phyloP scores from a whole-genome alignment of 2,113 vertebrate genomes.

The Labeo rohita region DNA sequence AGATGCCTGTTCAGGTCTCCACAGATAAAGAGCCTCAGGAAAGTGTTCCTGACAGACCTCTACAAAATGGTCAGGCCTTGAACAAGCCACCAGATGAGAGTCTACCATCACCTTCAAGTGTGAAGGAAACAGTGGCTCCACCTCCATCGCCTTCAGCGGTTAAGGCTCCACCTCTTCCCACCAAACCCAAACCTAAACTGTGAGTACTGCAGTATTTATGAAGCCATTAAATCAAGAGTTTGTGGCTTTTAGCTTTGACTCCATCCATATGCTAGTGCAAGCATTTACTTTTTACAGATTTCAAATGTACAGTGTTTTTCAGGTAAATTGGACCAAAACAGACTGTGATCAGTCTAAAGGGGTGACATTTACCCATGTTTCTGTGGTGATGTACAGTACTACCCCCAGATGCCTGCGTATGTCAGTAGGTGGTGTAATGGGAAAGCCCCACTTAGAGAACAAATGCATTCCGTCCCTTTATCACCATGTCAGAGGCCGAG shows the following conservation, averaged over 20 bases:
- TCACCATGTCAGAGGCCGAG: slow-evolving; percentile 48
- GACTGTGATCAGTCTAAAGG: no score
- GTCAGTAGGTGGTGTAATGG: slow-evolving; percentile 53
- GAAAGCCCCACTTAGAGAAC: slow-evolving; percentile 56
- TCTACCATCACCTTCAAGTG: slow-evolving; percentile 55
- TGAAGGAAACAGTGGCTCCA: slow-evolving; percentile 48
- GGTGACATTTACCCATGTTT: background rate
- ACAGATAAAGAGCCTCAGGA: slow-evolving; percentile 58
- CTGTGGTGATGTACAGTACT: background rate
- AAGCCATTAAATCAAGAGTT: background rate
- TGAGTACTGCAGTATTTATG: slow-evolving; percentile 77
- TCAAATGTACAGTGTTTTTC: background rate
- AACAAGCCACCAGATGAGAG: slow-evolving; percentile 61
- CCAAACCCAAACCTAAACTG: slow-evolving; percentile 93
- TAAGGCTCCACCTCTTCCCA: slow-evolving; percentile 88
- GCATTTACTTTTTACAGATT: background rate
- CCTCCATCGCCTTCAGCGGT: slow-evolving; percentile 58
- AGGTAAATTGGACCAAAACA: background rate
- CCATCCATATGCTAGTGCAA: background rate
- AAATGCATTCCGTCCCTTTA: slow-evolving; percentile 65
- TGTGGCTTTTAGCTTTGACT: background rate
- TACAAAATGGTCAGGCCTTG: slow-evolving; percentile 72
- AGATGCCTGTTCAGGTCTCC: slow-evolving; percentile 69
- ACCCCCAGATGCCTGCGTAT: slow-evolving; percentile 35
- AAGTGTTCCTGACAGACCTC: slow-evolving; percentile 63